A percentile compares a stretch with the other conserved stretches of the same genome.
Evolutionary conservation across 35 echinoderm and acorn worm genomes (phyloP).

Genomic region (Anneissia japonica): DNA sequence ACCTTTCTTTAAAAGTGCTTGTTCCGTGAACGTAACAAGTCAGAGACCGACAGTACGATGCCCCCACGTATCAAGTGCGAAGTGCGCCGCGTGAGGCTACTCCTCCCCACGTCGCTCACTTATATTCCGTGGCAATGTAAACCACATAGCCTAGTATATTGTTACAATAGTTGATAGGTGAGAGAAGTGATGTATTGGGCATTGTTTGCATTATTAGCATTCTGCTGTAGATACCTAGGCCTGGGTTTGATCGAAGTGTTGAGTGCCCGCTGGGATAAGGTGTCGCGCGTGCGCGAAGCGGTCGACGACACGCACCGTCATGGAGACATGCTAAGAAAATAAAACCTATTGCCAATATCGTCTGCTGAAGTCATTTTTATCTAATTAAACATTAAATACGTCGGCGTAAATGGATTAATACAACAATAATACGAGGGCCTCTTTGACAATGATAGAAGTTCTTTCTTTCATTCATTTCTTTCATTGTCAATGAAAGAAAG

Average conservation of each 20-base stretch:
- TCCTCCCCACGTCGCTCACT: background rate
- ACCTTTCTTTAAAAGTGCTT: background rate
- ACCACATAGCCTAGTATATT: background rate
- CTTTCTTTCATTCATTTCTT: no score
- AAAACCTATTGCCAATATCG: background rate
- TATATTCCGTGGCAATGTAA: background rate
- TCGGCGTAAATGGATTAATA: background rate
- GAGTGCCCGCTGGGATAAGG: background rate
- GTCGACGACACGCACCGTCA: background rate
- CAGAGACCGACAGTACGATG: background rate
- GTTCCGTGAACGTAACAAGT: background rate
- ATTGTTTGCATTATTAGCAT: background rate
- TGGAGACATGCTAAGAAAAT: background rate
- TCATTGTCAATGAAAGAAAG: no score
- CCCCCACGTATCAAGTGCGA: background rate
- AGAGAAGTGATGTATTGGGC: background rate
- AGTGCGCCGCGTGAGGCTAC: background rate
- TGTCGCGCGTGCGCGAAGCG: background rate
- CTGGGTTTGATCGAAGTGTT: background rate
- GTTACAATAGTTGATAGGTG: background rate
- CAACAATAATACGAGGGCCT: background rate
- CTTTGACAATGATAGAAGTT: no score
- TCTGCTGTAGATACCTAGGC: background rate
- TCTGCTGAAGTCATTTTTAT: background rate
- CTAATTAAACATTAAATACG: background rate